Percentiles rank a stretch among this genome's conserved stretches.
phyloP scores from a whole-genome alignment of 2,888 invertebrate genomes.

The Eueremaeus valkanovi region DNA sequence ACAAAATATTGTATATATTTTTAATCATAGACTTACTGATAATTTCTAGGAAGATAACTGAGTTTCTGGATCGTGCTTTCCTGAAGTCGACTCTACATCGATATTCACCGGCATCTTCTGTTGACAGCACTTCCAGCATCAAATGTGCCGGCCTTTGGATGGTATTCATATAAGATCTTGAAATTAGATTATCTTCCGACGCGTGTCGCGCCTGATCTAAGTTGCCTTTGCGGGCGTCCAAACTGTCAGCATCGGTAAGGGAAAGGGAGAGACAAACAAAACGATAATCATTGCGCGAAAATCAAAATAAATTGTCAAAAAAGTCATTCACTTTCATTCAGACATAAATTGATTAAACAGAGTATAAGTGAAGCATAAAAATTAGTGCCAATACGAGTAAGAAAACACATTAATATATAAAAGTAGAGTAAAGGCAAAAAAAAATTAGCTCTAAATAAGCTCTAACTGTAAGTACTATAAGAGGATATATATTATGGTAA shows the following conservation, averaged over 20 bases:
- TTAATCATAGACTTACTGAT: conserved; percentile 63
- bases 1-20: neutral
- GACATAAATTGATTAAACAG: neutral
- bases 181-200: conserved; percentile 76
- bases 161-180: conserved; percentile 76
- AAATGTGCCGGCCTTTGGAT: conserved; percentile 55
- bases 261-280: too few species aligned
- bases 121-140: conserved; percentile 60
- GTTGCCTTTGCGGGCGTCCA: conserved; percentile 46
- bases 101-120: conserved; percentile 83
- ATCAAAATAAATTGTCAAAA: neutral
- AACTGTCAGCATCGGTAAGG: conserved; percentile 41
- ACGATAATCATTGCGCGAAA: too few species aligned
- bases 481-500: neutral
- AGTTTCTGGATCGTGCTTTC: conserved; percentile 83
- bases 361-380: neutral
- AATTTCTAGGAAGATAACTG: conserved; percentile 83
- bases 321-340: too few species aligned
- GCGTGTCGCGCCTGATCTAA: conserved; percentile 51
- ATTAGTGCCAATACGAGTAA: neutral
- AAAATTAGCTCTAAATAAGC: neutral
- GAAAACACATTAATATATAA: too few species aligned
- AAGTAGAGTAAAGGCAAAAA: neutral
- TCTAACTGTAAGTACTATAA: neutral
- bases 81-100: conserved; percentile 85